phyloP scores from a whole-genome alignment of 1,140 invertebrate genomes.

The Macrobrachium rosenbergii region DNA sequence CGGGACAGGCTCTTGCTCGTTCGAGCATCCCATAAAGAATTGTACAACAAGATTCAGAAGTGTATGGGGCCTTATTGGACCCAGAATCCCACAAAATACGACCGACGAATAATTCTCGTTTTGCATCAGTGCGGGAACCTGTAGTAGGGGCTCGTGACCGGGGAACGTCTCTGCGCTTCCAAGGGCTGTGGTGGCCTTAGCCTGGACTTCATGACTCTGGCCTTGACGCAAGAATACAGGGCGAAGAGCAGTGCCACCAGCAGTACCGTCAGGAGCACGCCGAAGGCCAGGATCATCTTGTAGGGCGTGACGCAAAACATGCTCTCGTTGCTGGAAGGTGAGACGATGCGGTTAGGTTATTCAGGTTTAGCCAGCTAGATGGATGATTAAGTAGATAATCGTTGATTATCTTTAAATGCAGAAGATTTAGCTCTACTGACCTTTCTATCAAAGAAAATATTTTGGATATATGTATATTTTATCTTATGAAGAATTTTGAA shows the following conservation, averaged over 20 bases:
- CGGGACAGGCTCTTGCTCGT: no score
- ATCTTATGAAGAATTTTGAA: background rate
- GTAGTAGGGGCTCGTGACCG: conserved; percentile 44
- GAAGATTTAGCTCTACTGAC: background rate
- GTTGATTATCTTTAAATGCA: no score
- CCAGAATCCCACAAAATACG: no score
- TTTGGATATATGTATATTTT: background rate
- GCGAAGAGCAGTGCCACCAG: conserved; percentile 78
- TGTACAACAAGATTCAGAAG: no score
- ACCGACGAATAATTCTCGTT: no score
- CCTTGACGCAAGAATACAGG: conserved; percentile 75
- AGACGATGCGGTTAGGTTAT: background rate
- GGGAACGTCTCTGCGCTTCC: conserved; percentile 37
- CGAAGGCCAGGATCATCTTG: conserved; percentile 80
- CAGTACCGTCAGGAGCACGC: conserved; percentile 78
- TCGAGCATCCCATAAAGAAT: no score
- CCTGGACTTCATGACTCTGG: conserved; percentile 36
- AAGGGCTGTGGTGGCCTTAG: conserved; percentile 17
- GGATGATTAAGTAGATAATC: background rate
- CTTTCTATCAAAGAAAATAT: background rate
- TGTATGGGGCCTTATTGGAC: no score
- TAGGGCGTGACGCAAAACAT: conserved; percentile 81
- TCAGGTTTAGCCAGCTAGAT: no score
- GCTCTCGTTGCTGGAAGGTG: conserved; percentile 71
- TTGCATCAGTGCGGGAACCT: conserved; percentile 41